Conservation (phyloP, 2,113 vertebrate species). For the Salvator merianae region DNA sequence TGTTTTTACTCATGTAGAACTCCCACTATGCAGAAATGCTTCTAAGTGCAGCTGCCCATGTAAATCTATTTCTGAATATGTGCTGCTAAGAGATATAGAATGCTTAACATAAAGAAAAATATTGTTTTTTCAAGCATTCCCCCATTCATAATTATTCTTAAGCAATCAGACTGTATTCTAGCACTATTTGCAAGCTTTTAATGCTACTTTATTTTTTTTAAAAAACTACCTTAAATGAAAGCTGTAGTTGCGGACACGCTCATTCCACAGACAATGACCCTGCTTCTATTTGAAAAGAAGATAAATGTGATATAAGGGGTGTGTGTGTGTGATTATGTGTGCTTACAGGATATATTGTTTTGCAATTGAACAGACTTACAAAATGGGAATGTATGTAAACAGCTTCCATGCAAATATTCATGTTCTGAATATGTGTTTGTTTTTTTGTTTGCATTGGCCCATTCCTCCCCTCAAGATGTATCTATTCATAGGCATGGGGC, state of each 20-base stretch:
- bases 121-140: neutral
- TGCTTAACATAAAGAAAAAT: slow-evolving; percentile 26
- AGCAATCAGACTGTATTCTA: neutral
- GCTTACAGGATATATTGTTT: no score
- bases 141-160: neutral
- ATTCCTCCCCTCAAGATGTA: neutral
- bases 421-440: no score
- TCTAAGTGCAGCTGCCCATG: slow-evolving; percentile 35
- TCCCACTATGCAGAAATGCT: slow-evolving; percentile 44
- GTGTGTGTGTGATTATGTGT: no score
- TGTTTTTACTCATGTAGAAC: slow-evolving; percentile 51
- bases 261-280: no score
- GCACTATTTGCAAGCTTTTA: neutral
- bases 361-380: no score
- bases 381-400: no score
- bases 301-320: no score
- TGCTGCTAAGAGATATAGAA: neutral
- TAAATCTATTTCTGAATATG: slow-evolving; percentile 39
- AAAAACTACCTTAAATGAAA: no score
- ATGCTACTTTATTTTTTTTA: no score
- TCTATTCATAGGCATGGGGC: neutral
- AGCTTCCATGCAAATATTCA: no score
- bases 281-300: no score
- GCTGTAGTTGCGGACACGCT: no score
- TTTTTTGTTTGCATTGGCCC: neutral